Conservation (phyloP, 2,113 vertebrate species). For the Phodopus roborovskii region DNA sequence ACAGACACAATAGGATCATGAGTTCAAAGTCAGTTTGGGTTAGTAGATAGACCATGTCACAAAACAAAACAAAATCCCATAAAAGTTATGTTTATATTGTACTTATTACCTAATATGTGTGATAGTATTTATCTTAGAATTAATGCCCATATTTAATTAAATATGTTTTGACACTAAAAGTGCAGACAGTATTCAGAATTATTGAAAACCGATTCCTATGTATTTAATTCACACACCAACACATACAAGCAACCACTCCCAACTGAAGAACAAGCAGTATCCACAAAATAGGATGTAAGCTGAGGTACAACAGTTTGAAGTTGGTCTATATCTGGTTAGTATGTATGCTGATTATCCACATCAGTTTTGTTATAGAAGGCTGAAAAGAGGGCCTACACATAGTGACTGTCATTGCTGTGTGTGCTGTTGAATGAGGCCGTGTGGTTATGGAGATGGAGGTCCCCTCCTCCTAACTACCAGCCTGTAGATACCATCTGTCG, state of each 20-base stretch:
- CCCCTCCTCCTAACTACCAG: slow-evolving; percentile 25
- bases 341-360: slow-evolving; percentile 16
- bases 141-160: background rate
- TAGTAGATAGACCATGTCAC: background rate
- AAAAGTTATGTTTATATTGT: background rate
- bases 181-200: background rate
- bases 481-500: slow-evolving; percentile 67
- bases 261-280: background rate
- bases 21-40: background rate
- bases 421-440: background rate
- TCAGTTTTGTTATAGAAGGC: background rate
- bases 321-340: slow-evolving; percentile 1
- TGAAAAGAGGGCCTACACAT: background rate
- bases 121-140: background rate
- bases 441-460: background rate
- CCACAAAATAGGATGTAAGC: background rate
- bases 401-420: background rate
- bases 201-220: background rate
- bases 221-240: background rate
- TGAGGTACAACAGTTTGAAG: background rate
- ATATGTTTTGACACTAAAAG: background rate
- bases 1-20: background rate
- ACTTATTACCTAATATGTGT: background rate
- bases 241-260: no score
- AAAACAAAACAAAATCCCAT: background rate